These are phyloP conservation scores for Pelosia muscerda DNA, from an alignment of 2,888 invertebrate species.

Conservation along the genomic window DNA sequence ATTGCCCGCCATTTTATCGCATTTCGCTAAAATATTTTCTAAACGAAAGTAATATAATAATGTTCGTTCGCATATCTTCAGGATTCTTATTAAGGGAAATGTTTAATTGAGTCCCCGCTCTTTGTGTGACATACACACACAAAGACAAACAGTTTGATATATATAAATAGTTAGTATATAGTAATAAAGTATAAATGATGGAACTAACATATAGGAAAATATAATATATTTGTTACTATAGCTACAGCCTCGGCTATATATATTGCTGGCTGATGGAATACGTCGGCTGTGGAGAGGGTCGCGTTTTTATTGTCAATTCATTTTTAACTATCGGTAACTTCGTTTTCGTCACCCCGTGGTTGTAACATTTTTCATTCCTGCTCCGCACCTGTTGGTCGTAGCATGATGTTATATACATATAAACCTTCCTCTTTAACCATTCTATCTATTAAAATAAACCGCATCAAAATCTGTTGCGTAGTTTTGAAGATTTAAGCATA, in stretches of 20 bases:
- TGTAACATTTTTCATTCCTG: too few relatives aligned
- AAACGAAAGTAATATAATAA: constrained; percentile 38
- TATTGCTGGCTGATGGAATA: constrained; percentile 74
- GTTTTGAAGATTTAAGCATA: too few relatives aligned
- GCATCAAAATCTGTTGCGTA: too few relatives aligned
- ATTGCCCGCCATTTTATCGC: background rate
- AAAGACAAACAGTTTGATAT: constrained; percentile 50
- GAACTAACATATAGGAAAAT: constrained; percentile 86
- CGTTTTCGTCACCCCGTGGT: too few relatives aligned
- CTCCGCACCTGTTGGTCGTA: too few relatives aligned
- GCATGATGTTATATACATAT: too few relatives aligned
- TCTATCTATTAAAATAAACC: too few relatives aligned
- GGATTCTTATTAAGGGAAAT: constrained; percentile 76
- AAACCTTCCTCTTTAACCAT: too few relatives aligned
- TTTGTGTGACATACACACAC: constrained; percentile 51
- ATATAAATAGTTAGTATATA: constrained; percentile 83
- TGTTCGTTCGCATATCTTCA: constrained; percentile 46
- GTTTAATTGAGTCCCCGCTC: constrained; percentile 79
- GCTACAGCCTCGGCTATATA: constrained; percentile 81
- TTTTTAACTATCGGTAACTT: too few relatives aligned
- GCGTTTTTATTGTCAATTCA: constrained; percentile 23
- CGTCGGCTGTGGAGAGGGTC: constrained; percentile 56
- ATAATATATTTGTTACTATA: constrained; percentile 85
- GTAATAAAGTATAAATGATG: constrained; percentile 87
- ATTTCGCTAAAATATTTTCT: background rate